Conservation (phyloP, 2,797 vertebrate species). For the Rhyacichthys aspro region DNA sequence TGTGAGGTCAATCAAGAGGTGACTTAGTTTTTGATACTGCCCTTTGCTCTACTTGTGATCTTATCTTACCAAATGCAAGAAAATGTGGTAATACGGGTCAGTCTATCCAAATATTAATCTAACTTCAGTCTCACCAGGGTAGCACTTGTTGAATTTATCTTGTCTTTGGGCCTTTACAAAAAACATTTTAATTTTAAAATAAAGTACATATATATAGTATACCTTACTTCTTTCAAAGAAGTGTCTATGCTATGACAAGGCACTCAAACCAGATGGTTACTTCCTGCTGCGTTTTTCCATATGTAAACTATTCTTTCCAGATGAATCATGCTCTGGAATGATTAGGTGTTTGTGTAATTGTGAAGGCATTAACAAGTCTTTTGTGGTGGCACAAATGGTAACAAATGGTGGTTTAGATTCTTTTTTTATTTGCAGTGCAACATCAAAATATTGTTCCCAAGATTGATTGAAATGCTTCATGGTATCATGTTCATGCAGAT, state of each 20-base stretch:
- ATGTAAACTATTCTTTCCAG: constrained; percentile 60
- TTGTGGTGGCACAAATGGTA: neutral
- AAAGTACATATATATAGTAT: no score
- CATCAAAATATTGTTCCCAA: no score
- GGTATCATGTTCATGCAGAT: no score
- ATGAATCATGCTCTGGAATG: constrained; percentile 47
- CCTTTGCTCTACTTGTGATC: constrained; percentile 4
- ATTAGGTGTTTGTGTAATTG: constrained; percentile 45
- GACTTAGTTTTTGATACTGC: neutral
- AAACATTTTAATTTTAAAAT: no score
- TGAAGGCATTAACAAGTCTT: constrained; percentile 8
- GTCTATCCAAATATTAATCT: constrained; percentile 14
- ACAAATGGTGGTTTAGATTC: no score
- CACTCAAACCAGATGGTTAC: constrained; percentile 50
- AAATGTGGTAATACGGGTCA: constrained; percentile 5
- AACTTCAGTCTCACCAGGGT: neutral
- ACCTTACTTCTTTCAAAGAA: constrained; percentile 44
- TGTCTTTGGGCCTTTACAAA: neutral
- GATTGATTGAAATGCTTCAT: no score
- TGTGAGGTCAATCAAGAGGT: neutral
- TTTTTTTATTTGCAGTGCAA: no score
- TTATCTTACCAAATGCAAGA: neutral
- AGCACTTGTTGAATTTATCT: neutral
- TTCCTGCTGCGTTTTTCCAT: constrained; percentile 22
- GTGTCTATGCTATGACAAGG: constrained; percentile 44